Conservation (phyloP, 2,797 vertebrate species). For the Malacoraja senta region DNA sequence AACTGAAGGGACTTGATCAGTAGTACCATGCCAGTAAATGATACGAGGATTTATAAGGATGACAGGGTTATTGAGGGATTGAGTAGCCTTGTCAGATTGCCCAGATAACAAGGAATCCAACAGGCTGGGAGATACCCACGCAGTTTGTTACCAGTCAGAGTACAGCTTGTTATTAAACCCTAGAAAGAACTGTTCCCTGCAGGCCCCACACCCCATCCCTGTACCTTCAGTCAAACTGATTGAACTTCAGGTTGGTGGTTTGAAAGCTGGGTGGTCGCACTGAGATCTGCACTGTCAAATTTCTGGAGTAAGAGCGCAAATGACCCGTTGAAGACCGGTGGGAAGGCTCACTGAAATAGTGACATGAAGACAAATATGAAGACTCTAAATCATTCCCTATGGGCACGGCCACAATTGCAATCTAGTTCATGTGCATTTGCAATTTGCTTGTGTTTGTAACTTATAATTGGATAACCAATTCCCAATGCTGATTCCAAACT, state of each 20-base stretch:
- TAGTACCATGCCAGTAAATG: constrained; percentile 45
- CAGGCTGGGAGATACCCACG: constrained; percentile 42
- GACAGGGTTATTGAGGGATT: constrained; percentile 44
- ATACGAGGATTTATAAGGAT: constrained; percentile 43
- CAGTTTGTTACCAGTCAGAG: constrained; percentile 42
- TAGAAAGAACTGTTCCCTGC: constrained; percentile 35
- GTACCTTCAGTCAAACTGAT: constrained; percentile 40
- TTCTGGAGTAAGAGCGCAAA: constrained; percentile 78
- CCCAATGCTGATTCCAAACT: not conserved
- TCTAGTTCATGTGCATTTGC: not conserved
- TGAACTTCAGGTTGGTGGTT: constrained; percentile 67
- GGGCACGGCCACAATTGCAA: not conserved
- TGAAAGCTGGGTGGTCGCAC: constrained; percentile 84
- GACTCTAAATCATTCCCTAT: constrained; percentile 42
- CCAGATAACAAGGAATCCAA: constrained; percentile 47
- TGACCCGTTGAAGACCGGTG: constrained; percentile 87
- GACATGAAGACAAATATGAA: constrained; percentile 65
- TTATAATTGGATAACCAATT: not conserved
- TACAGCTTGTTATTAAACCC: constrained; percentile 40
- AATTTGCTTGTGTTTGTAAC: not conserved
- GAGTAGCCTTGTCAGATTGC: constrained; percentile 46
- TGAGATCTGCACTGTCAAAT: constrained; percentile 60
- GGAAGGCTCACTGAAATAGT: constrained; percentile 90
- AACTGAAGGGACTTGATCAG: constrained; percentile 48
- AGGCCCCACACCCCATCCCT: not conserved